Evolutionary conservation across 2,888 invertebrate species (phyloP), one percentile per base, ranked within the genome.

Genomic region (Anodontia alba): DNA sequence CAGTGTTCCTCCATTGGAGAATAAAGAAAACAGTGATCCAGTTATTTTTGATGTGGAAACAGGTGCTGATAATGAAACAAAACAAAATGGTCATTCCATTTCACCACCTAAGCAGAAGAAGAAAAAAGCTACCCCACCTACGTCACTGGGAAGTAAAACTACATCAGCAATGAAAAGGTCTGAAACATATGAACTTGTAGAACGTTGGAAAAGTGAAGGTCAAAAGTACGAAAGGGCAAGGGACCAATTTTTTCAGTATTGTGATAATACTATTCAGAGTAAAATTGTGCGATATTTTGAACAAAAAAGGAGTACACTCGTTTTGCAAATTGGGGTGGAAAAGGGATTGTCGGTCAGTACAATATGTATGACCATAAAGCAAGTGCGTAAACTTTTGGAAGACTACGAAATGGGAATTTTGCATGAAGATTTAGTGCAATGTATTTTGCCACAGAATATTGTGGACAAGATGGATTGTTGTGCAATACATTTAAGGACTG

Each of bases 201-300:
- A 83, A 70, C 57, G 83, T n/a, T 86, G 86, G 86, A 86, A 79
- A 62, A 83, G 83, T 80, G 86, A 86, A 77, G 86, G 86, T 0
- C 46, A 33, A 20, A 80, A 78, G 33, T 86, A 83, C 71, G 81
- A 86, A 49, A 80, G 69, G 20, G 79, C 80, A 2, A 36, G 86
- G 49, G 76, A 83, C 76, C 81, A 83, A 54, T 86, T 86, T 62
- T 86, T 86, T 68, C 76, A 81, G 20, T 80, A 57, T 69, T 83
- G 93, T 31, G 89, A 91, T 46, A 87, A 86, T 46, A 80, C 81
- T 12, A 80, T 89, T 33, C 90, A 89, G 57, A 89, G 88, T 33
- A 84, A 90, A 26, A 86, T 93, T 49, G 87, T 93, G 73, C 92
- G 92, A 76, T 93, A 94, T 81, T 92, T 94, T 71, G 94, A 94